These are phyloP conservation scores for Bombus sibiricus DNA, from an alignment of 1,140 invertebrate species.

Conservation along the genomic window DNA sequence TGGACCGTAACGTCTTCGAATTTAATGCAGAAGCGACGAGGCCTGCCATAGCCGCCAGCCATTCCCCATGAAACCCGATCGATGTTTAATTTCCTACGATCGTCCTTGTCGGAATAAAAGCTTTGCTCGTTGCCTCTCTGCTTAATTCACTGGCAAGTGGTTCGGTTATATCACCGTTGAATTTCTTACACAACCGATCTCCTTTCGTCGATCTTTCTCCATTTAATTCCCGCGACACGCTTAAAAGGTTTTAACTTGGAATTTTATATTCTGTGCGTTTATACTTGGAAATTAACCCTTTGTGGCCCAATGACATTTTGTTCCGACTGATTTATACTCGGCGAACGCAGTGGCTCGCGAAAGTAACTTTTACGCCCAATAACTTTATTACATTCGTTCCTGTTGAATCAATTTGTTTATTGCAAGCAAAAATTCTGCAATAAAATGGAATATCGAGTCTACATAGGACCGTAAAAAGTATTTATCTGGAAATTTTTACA, in stretches of 20 bases:
- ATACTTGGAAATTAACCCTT: neutral
- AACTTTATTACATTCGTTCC: neutral
- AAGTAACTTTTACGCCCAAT: no score
- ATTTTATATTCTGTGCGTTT: neutral
- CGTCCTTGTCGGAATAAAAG: constrained; percentile 42
- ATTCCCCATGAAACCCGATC: constrained; percentile 37
- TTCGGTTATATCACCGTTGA: constrained; percentile 2
- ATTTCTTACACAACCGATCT: neutral
- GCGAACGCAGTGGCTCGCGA: neutral
- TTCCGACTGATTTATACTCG: neutral
- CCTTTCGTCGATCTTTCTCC: neutral
- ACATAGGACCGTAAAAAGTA: no score
- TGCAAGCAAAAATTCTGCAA: neutral
- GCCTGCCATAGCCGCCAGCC: constrained; percentile 24
- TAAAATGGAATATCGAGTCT: neutral
- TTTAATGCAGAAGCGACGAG: constrained; percentile 57
- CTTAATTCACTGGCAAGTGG: constrained; percentile 22
- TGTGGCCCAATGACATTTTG: neutral
- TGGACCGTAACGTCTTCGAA: constrained; percentile 51
- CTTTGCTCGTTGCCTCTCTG: neutral
- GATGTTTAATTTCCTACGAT: constrained; percentile 62
- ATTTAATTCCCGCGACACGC: no score
- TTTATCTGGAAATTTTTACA: neutral
- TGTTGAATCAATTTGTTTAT: neutral
- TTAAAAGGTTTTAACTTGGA: neutral